Base-by-base conservation (phyloP, 2,888 invertebrate species). In the Adelognathus sp. region DNA sequence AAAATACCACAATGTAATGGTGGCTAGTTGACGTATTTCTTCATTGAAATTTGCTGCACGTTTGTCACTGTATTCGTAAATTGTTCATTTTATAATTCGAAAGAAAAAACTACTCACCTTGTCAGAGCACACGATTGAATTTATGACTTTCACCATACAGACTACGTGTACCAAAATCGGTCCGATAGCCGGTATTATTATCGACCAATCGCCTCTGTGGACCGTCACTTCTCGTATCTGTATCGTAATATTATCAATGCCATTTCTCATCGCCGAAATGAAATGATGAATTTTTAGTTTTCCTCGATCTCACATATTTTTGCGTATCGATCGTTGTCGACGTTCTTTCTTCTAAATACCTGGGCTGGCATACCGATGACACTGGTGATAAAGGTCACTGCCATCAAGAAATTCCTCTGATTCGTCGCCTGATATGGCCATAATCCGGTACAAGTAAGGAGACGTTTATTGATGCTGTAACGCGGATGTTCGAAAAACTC, bases 141-240 rank as follows among this genome's bases (percentile, higher is more conserved):
- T 64, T 5, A 14, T 3, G n/a, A 73, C 9, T 58, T 66, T 58
- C 0, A 46, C 27, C 5, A 29, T 18, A 14, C 46, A 36, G 1
- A 3, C 36, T 2, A 50, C 11, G 11, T 66, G 36, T 0, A 66
- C 46, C 3, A 46, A 27, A 29, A 73, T 36, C 2, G 73, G 73
- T 0, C 64, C 16, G n/a, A 73, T 11, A 1, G 66, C 27, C 14
- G 33, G 56, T 2, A 73, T 21, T 27, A 58, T 41, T 4, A 63
- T 54, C 6, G 63, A 6, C 16, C 29, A 27, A 24, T 52, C 29
- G 7, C 7, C 1, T 36, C n/a, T 9, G 9, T 66, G 56, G 2
- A 58, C 16, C 2, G 39, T 29, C 3, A 58, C 21, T 9, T 64
- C 46, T 29, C 39, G 66, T n/a, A 73, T 66, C 73, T 73, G 58